Evolutionary conservation across 1,140 invertebrate genomes (phyloP), one percentile per base, ranked within the genome.

Genomic region (Drosophila serrata): DNA sequence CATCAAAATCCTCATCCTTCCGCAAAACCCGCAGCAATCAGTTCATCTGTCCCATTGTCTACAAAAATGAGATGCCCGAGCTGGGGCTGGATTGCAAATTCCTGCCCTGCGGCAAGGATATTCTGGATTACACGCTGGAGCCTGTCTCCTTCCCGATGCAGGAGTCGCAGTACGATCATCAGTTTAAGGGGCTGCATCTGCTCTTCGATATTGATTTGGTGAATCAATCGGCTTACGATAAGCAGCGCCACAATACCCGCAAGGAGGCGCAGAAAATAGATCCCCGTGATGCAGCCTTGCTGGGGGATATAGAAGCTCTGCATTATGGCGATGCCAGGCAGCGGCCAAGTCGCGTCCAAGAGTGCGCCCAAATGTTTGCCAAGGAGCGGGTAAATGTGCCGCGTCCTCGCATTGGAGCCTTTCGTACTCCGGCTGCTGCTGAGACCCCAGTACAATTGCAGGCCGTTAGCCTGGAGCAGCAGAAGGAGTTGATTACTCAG

Each of bases 191-290:
- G 1, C 63, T 85, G 13, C 67, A 86, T 6, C 2, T 31, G 27
- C 39, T 81, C 0, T 74, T 81, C 9, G 53, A 81, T 5, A 11
- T 86, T 15, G 60, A 85, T 67, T 48, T 86, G 57, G 51, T 78
- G 11, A 58, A 68, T 24, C 63, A 31, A 9, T 35, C 46, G 15
- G 9, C 15, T 1, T 85, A 74, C 37, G 37, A 53, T 0, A 24
- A 37, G 42, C 35, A 4, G 8, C 33, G 13, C 9, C 15, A 1
- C 8, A 37, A 5, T 37, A 1, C 5, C 0, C 9, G 11, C 8
- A 31, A 2, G 12, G 27, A 13, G 6, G 22, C 8, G 1, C 19
- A 24, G 8, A 15, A 46, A 46, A 63, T 85, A 35, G 51, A 75
- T 27, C 8, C 64, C 2, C 40, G 35, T 4, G 82, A 85, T 31